These are phyloP conservation scores for Drosophila sechellia DNA, from an alignment of 1,140 invertebrate genomes.

Conservation along the genomic window DNA sequence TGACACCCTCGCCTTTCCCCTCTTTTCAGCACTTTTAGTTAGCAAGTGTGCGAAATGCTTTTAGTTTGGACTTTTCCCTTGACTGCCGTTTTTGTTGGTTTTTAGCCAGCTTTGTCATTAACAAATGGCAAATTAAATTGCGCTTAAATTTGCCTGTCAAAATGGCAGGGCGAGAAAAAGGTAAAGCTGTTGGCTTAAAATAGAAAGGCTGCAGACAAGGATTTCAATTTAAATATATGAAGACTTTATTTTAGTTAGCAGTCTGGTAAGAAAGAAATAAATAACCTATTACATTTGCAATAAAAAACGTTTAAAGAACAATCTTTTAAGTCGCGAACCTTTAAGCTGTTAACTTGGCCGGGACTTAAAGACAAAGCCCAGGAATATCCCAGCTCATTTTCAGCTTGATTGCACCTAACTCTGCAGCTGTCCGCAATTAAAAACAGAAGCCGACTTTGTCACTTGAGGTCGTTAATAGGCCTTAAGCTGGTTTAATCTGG, in stretches of 20 bases:
- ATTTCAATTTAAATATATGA: too few relatives aligned
- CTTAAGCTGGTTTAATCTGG: slow-evolving; percentile 39
- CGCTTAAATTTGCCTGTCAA: slow-evolving; percentile 61
- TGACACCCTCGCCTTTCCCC: neutral
- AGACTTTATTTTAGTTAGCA: too few relatives aligned
- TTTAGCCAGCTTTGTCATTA: slow-evolving; percentile 64
- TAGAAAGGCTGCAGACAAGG: neutral
- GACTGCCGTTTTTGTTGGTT: slow-evolving; percentile 34
- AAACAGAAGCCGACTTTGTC: slow-evolving; percentile 35
- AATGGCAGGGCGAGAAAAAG: slow-evolving; percentile 3
- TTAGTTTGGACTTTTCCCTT: slow-evolving; percentile 22
- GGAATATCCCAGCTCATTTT: slow-evolving; percentile 36
- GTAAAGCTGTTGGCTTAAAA: slow-evolving; percentile 1
- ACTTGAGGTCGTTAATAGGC: slow-evolving; percentile 37
- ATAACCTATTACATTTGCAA: too few relatives aligned
- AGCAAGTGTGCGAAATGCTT: slow-evolving; percentile 40
- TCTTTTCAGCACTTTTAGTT: slow-evolving; percentile 35
- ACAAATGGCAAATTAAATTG: slow-evolving; percentile 80
- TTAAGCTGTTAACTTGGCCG: slow-evolving; percentile 2
- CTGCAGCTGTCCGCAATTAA: slow-evolving; percentile 44
- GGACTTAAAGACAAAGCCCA: slow-evolving; percentile 6
- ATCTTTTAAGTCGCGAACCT: neutral
- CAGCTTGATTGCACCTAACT: slow-evolving; percentile 28
- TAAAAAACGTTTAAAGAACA: too few relatives aligned
- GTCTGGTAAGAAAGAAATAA: too few relatives aligned